A percentile compares a stretch with the other conserved stretches of the same genome.
Conservation (phyloP, 2,797 vertebrate species). For the Micromesistius poutassou region DNA sequence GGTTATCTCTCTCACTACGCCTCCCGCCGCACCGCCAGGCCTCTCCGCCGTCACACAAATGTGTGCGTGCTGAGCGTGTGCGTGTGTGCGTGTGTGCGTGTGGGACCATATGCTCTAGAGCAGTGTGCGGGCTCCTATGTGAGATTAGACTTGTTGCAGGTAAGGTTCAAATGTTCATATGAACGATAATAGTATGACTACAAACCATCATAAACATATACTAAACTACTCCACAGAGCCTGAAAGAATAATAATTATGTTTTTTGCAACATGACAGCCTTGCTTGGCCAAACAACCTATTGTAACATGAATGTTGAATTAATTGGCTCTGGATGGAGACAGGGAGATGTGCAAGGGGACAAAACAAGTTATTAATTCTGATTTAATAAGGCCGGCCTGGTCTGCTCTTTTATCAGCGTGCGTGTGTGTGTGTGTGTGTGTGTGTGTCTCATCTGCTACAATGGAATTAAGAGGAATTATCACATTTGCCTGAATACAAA, state of each 20-base stretch:
- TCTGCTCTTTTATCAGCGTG: constrained; percentile 18
- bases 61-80: too few species aligned
- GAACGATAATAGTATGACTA: background rate
- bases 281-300: constrained; percentile 16
- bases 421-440: too few species aligned
- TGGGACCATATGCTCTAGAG: constrained; percentile 31
- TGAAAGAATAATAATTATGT: constrained; percentile 24
- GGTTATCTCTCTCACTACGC: too few species aligned
- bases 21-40: too few species aligned
- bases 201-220: too few species aligned
- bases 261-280: constrained; percentile 31
- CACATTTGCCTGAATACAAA: too few species aligned
- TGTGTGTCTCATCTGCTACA: constrained; percentile 24
- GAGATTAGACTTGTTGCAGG: constrained; percentile 38
- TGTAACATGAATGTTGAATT: too few species aligned
- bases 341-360: constrained; percentile 16
- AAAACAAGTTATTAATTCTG: constrained; percentile 25
- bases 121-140: constrained; percentile 32
- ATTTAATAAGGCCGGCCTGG: constrained; percentile 20
- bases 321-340: constrained; percentile 27
- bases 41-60: too few species aligned
- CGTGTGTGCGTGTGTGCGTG: too few species aligned
- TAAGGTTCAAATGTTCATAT: constrained; percentile 10
- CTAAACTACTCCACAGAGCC: too few species aligned
- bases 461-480: too few species aligned